These are phyloP conservation scores for Psittacula echo DNA, from an alignment of 2,797 vertebrate genomes.

Conservation along the genomic window DNA sequence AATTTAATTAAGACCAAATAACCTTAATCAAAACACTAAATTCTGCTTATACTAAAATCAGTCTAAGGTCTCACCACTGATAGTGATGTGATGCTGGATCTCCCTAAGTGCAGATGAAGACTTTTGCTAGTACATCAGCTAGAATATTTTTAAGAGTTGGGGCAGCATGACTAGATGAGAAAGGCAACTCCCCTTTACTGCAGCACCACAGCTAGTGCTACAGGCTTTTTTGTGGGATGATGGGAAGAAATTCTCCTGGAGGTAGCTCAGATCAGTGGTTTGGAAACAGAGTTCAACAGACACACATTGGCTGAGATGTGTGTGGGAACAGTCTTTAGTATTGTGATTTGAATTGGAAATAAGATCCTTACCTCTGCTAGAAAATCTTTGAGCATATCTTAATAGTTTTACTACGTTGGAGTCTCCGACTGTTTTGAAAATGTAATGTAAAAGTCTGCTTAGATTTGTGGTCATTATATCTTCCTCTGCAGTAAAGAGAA, in stretches of 20 bases:
- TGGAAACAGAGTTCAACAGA: background rate
- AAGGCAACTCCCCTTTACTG: background rate
- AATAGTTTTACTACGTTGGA: background rate
- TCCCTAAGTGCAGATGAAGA: no score
- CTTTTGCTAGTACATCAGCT: background rate
- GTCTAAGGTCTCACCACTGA: background rate
- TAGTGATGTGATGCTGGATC: background rate
- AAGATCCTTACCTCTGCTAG: background rate
- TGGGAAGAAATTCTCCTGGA: background rate
- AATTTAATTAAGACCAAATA: background rate
- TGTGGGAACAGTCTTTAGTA: background rate
- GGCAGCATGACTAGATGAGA: background rate
- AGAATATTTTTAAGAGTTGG: background rate
- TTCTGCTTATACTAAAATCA: background rate
- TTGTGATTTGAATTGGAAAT: background rate
- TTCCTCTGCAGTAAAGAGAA: background rate
- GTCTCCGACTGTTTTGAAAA: background rate
- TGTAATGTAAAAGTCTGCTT: background rate
- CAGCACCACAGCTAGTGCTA: background rate
- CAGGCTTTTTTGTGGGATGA: background rate
- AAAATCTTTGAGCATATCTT: background rate
- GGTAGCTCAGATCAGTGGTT: background rate
- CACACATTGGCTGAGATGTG: fast-evolving
- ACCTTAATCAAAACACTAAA: background rate
- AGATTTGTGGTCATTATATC: background rate